phyloP scores from a whole-genome alignment of 2,113 vertebrate genomes.

The Mugil cephalus region DNA sequence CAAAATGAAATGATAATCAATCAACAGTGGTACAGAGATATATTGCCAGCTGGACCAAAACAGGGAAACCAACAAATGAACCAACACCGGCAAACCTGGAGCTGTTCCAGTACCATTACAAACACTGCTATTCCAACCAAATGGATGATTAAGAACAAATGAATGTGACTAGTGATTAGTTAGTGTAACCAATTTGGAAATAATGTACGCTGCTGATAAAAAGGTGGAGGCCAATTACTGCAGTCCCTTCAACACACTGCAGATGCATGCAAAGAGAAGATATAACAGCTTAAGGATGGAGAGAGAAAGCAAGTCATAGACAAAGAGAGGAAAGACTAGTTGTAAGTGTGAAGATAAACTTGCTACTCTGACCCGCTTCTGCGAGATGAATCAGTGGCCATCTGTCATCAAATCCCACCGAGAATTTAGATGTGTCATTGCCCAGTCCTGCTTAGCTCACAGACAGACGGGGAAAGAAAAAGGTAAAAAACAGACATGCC shows the following conservation, averaged over 20 bases:
- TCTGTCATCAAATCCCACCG: constrained; percentile 29
- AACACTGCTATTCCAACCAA: too few species aligned
- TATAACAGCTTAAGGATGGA: background rate
- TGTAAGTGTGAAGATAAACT: constrained; percentile 8
- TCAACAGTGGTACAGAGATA: too few species aligned
- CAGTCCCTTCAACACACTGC: background rate
- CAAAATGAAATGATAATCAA: too few species aligned
- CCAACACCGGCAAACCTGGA: too few species aligned
- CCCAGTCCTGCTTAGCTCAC: background rate
- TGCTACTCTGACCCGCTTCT: constrained; percentile 50
- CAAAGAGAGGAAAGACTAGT: background rate
- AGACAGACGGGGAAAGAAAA: background rate
- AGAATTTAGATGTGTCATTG: constrained; percentile 48
- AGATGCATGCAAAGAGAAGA: background rate
- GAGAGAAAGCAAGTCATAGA: background rate
- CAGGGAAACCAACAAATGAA: too few species aligned
- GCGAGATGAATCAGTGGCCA: constrained; percentile 27
- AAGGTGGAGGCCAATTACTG: background rate
- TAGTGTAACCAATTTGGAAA: too few species aligned
- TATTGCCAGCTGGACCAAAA: too few species aligned
- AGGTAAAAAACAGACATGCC: background rate
- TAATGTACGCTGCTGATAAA: background rate
- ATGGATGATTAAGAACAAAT: too few species aligned
- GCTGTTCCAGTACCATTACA: too few species aligned
- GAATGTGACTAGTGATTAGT: too few species aligned